phyloP scores from a whole-genome alignment of 2,113 vertebrate genomes.

The Dromaius novaehollandiae region DNA sequence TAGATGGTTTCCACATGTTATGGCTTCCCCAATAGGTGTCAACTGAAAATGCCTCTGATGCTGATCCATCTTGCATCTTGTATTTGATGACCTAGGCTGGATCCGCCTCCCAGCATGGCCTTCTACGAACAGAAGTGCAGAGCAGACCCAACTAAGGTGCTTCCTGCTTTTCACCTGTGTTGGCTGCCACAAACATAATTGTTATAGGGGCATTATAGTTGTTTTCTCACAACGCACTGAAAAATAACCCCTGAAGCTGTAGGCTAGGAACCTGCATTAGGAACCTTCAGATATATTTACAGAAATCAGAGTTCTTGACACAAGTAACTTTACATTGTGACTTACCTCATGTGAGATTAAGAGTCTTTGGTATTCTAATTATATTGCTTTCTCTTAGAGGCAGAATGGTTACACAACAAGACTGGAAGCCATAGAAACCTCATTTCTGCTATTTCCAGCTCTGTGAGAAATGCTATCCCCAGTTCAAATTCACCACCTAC shows the following conservation, averaged over 20 bases:
- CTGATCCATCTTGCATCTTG: not conserved
- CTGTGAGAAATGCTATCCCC: not conserved
- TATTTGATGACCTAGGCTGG: not conserved
- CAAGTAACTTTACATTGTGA: not conserved
- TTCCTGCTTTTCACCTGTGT: not conserved
- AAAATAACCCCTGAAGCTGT: not conserved
- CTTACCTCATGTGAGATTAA: not conserved
- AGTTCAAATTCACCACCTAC: not conserved
- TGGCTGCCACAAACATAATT: not conserved
- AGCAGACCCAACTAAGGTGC: not conserved
- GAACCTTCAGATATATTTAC: not conserved
- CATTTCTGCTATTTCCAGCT: not conserved
- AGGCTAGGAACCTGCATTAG: not conserved
- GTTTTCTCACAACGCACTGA: not conserved
- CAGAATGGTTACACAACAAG: not conserved
- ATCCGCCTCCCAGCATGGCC: accelerated
- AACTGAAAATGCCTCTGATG: not conserved
- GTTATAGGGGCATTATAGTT: not conserved
- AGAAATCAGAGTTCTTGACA: not conserved
- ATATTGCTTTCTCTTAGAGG: not conserved
- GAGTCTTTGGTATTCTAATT: not conserved
- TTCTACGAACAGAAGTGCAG: not conserved
- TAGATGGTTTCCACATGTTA: not conserved
- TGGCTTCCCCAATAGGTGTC: accelerated
- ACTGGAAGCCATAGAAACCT: not conserved